Evolutionary conservation across 2,113 vertebrate species (phyloP), one percentile per base, ranked within the genome.

Genomic region (Neopipo cinnamomea): DNA sequence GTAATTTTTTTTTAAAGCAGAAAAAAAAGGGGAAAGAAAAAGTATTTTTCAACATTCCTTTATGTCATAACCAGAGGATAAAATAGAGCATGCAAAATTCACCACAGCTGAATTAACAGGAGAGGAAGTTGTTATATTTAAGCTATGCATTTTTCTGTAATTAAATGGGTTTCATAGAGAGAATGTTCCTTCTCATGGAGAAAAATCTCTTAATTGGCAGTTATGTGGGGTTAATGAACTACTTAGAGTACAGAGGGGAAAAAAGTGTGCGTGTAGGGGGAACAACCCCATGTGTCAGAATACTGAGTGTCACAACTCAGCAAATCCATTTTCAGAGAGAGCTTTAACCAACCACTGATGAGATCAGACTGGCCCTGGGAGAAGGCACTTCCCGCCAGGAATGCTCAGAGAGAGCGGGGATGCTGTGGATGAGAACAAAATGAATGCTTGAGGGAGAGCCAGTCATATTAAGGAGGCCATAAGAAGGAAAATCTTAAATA

Each of bases 191-290:
- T 73, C 41, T 55, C 0, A 2, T 86, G 63, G 61, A 96, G 42
- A 66, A 89, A n/a, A 39, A n/a, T 78, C 65, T 88, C 93, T 74
- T 93, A 37, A 93, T 75, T 87, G 90, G 73, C 88, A 83, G 87
- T 73, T 84, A 39, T 23, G 35, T 41, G 8, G 89, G 89, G 88
- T 92, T 94, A 94, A 95, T 89, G 93, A 96, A 91, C 92, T 94
- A 56, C 78, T 90, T 33, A 5, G 41, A 78, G 44, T 88, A 71
- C 24, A 8, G 44, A 52, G 62, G 39, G 27, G 2, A 4, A 41
- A 30, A 44, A 55, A 41, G 8, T 24, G n/a, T 4, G 28, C 16
- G 13, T 27, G 33, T 16, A 23, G 6, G 4, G 9, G 16, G 2
- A 39, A 25, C 24, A 88, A 55, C 63, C 23, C 62, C 65, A 23